Evolutionary conservation across 2,113 vertebrate genomes (phyloP).

Genomic region (Callaeas wilsoni): DNA sequence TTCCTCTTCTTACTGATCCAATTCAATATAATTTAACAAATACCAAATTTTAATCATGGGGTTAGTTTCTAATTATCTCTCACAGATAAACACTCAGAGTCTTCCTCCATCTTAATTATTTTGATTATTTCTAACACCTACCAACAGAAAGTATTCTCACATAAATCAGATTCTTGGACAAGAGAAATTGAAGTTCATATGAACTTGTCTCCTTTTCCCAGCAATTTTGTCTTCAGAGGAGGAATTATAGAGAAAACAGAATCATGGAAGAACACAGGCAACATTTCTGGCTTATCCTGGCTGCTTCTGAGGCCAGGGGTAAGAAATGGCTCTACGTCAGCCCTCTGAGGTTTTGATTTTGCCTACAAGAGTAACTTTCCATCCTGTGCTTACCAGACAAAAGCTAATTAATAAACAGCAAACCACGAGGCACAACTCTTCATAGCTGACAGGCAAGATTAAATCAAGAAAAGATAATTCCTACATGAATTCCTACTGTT

Average conservation of each 20-base stretch:
- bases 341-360: neutral
- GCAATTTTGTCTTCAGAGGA: neutral
- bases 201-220: neutral
- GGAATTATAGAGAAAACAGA: neutral
- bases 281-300: neutral
- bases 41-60: neutral
- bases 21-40: neutral
- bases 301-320: neutral
- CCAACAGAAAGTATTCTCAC: neutral
- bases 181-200: neutral
- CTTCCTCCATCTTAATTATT: neutral
- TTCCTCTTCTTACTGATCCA: neutral
- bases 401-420: neutral
- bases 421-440: neutral
- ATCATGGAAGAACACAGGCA: neutral
- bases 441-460: neutral
- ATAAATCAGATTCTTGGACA: neutral
- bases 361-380: neutral
- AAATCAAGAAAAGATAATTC: neutral
- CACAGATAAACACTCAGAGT: neutral
- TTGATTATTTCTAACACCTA: neutral
- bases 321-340: neutral
- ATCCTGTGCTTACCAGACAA: neutral
- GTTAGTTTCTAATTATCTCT: neutral
- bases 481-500: neutral